Evolutionary conservation across 2,888 invertebrate genomes (phyloP).

Genomic region (Eristalinus aeneus): DNA sequence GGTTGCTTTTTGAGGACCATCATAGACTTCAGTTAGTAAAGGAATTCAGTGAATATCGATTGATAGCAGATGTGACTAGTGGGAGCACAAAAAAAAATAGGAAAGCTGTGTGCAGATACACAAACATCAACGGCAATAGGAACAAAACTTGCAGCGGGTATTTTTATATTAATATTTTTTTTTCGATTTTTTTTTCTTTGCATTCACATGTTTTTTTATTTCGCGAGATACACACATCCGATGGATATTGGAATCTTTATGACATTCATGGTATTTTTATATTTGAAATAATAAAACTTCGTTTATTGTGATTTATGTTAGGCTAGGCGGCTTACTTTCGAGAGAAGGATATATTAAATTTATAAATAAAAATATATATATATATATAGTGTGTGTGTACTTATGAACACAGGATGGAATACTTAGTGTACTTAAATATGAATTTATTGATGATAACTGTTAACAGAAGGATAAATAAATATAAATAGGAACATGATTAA

Average conservation of each 20-base stretch:
- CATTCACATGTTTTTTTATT: background rate
- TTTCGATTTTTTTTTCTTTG: background rate
- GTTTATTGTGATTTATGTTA: constrained; percentile 61
- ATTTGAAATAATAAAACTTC: background rate
- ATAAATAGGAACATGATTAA: constrained; percentile 24
- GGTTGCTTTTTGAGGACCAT: background rate
- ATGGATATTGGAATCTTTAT: background rate
- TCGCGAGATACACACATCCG: background rate
- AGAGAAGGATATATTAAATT: constrained; percentile 18
- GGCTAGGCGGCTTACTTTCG: constrained; percentile 4
- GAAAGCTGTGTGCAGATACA: background rate
- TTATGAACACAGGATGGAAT: constrained; percentile 31
- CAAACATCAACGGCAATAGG: background rate
- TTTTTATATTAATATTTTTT: background rate
- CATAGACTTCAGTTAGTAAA: background rate
- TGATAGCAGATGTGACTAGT: constrained; percentile 10
- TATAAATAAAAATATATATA: constrained; percentile 10
- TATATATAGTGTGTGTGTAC: constrained; percentile 28
- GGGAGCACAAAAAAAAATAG: background rate
- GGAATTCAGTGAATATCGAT: constrained; percentile 19
- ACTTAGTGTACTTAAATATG: constrained; percentile 43
- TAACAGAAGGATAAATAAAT: constrained; percentile 40
- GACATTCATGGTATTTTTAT: background rate
- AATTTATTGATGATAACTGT: constrained; percentile 48
- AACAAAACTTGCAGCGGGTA: background rate